Evolutionary conservation across 2,888 invertebrate genomes (phyloP).

Genomic region (Palloptera scutellata): DNA sequence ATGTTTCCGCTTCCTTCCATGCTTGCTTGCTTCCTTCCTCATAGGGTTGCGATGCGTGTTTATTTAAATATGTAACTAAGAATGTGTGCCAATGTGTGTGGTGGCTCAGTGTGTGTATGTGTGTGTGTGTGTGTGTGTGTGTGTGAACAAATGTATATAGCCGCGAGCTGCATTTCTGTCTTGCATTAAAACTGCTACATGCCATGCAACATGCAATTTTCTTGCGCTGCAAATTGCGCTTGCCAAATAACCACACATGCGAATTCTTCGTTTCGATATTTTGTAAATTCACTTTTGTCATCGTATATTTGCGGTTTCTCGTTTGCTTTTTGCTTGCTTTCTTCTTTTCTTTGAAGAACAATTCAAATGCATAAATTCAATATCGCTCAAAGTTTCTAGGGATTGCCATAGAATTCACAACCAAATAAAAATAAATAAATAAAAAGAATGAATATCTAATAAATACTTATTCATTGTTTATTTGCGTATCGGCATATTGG

Average conservation of each 20-base stretch:
- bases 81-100: background rate
- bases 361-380: too few relatives aligned
- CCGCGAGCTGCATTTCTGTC: background rate
- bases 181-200: background rate
- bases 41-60: conserved; percentile 3
- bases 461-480: too few relatives aligned
- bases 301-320: background rate
- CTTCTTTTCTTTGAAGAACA: too few relatives aligned
- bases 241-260: background rate
- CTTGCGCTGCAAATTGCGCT: background rate
- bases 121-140: conserved; percentile 5
- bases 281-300: conserved; percentile 3
- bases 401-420: too few relatives aligned
- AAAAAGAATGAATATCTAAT: too few relatives aligned
- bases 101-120: conserved; percentile 13
- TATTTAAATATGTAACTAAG: conserved; percentile 20
- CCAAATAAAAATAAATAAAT: too few relatives aligned
- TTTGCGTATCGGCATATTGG: too few relatives aligned
- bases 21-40: conserved; percentile 12
- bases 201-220: conserved; percentile 1
- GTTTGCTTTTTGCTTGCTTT: too few relatives aligned
- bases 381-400: too few relatives aligned
- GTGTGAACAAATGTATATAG: background rate
- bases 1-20: conserved; percentile 41
- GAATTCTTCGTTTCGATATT: conserved; percentile 1